A percentile compares a stretch with the other conserved stretches of the same genome.
phyloP scores from a whole-genome alignment of 2,888 invertebrate species.

The Tetheella fluctuosa region DNA sequence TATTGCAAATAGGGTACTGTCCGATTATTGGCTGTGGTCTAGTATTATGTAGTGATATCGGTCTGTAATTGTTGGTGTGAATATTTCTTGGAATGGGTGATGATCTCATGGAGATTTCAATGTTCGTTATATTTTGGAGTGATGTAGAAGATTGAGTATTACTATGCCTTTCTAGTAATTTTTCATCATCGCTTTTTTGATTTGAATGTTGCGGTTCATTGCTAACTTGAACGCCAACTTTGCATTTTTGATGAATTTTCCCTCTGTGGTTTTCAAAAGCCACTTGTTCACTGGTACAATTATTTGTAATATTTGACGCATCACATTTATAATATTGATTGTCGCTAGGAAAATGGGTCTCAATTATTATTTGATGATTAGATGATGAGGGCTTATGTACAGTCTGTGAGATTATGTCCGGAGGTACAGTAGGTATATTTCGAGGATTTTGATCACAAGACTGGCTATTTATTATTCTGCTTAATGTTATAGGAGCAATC shows the following conservation, averaged over 20 bases:
- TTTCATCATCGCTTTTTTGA: slow-evolving; percentile 82
- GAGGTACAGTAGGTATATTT: slow-evolving; percentile 61
- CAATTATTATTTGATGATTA: slow-evolving; percentile 74
- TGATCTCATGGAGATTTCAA: slow-evolving; percentile 75
- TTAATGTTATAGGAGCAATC: slow-evolving; percentile 81
- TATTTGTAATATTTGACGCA: slow-evolving; percentile 44
- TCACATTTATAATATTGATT: slow-evolving; percentile 54
- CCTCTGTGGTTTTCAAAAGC: slow-evolving; percentile 43
- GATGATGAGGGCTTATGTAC: slow-evolving; percentile 69
- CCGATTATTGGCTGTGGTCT: slow-evolving; percentile 57
- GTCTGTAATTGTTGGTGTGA: slow-evolving; percentile 69
- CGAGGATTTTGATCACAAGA: slow-evolving; percentile 54
- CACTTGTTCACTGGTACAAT: slow-evolving; percentile 41
- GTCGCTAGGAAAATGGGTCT: slow-evolving; percentile 76
- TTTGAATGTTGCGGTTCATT: slow-evolving; percentile 60
- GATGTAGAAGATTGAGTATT: slow-evolving; percentile 69
- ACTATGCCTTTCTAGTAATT: slow-evolving; percentile 71
- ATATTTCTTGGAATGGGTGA: slow-evolving; percentile 59
- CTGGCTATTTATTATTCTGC: slow-evolving; percentile 73
- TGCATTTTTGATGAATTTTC: slow-evolving; percentile 59
- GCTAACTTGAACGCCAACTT: slow-evolving; percentile 65
- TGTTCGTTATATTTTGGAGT: slow-evolving; percentile 79
- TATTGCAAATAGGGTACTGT: slow-evolving; percentile 56
- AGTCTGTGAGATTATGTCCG: slow-evolving; percentile 78
- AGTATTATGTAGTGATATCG: slow-evolving; percentile 74